Conservation (phyloP, 2,797 vertebrate species). For the Furcifer pardalis region DNA sequence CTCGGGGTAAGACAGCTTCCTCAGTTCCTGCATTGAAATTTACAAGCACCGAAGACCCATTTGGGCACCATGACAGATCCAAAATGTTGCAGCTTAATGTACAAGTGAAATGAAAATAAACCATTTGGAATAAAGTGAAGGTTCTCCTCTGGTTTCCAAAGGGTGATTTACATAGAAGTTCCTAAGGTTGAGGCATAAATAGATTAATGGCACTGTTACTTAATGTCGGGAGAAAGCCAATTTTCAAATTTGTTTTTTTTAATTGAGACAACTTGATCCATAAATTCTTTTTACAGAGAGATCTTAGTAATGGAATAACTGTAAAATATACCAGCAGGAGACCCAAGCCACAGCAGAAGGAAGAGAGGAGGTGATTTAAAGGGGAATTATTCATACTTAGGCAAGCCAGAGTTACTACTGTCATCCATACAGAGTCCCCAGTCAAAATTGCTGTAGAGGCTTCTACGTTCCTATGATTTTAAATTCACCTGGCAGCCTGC, state of each 20-base stretch:
- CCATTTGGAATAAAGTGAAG: background rate
- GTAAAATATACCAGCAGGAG: conserved; percentile 24
- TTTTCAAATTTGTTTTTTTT: conserved; percentile 28
- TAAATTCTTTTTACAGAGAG: conserved; percentile 41
- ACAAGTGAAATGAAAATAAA: conserved; percentile 54
- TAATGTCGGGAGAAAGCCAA: conserved; percentile 22
- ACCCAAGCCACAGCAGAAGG: background rate
- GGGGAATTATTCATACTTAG: conserved; percentile 58
- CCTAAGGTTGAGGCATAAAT: conserved; percentile 35
- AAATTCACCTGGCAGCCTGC: conserved; percentile 42
- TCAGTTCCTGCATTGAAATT: background rate
- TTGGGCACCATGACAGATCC: background rate
- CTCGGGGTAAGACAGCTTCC: no score
- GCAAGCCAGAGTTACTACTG: conserved; percentile 65
- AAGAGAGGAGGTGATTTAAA: conserved; percentile 39
- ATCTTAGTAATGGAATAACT: conserved; percentile 44
- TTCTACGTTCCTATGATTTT: conserved; percentile 50
- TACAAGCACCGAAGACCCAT: background rate
- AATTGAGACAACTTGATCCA: conserved; percentile 56
- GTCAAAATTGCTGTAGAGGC: conserved; percentile 49
- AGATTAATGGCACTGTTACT: conserved; percentile 32
- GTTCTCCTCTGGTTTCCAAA: conserved; percentile 17
- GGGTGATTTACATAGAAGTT: conserved; percentile 15
- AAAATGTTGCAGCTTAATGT: conserved; percentile 33
- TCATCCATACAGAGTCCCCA: conserved; percentile 43